Base-by-base conservation (phyloP, 2,797 vertebrate genomes). In the Enteromius unitaeniatus region DNA sequence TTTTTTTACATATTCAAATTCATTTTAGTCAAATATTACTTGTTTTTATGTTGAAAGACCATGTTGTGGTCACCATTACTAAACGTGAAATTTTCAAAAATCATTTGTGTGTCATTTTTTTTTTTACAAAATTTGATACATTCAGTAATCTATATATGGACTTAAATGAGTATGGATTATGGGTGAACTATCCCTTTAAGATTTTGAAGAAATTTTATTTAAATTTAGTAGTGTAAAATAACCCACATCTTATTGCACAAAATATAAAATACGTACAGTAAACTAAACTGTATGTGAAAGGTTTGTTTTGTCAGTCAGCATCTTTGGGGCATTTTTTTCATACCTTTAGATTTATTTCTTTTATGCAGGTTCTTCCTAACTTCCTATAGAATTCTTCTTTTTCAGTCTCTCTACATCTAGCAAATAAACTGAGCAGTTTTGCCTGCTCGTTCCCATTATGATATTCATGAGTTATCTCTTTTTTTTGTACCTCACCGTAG, bases 401-500 rank as follows among this genome's bases (percentile, higher is more conserved):
- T 62, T 81, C 76, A 82, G 60, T 49, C 55, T 47, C 78, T 78
- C 55, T 81, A 78, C 73, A 65, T 85, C 77, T 72, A 62, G 65
- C 65, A 87, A 73, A 62, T 78, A 88, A 86, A 82, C 76, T 83
- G 64, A 86, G 85, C 87, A 78, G 85, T 81, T 86, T 84, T 85
- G 81, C 76, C 47, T 55, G 78, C 80, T 85, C 80, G 74, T 81
- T 55, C 70, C 78, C 49, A 72, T 84, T 87, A 79, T 84, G 78
- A 84, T 88, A 87, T 87, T 87, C 88, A 86, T 85, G 84, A 88
- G 86, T 69, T 84, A 78, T 72, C 75, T 64, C 75, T 84, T 62
- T 78, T 81, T 84, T 84, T 84, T 65, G 37, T 72, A 53, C 81
- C 60, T 69, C 72, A 70, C 78, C 47, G 26, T 79, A 45, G 34